Base-by-base conservation (phyloP, 2,888 invertebrate genomes). In the Frankliniella intonsa region DNA sequence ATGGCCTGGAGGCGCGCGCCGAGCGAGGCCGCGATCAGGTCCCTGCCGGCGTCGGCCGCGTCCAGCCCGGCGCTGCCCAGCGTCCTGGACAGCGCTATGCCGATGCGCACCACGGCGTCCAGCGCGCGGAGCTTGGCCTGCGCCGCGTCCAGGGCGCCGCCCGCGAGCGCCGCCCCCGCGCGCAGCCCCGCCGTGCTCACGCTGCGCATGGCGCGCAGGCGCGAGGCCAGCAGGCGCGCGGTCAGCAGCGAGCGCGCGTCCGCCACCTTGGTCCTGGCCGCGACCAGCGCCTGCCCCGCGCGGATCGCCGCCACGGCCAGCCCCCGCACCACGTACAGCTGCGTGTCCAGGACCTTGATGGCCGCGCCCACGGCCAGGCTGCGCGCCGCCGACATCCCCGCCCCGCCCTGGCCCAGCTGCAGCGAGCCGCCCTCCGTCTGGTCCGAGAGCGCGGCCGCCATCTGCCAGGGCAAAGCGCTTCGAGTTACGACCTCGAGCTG, bases 291-390 rank as follows among this genome's bases (percentile, higher is more conserved):
- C 69, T 76, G 69, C 11, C 69, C 69, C 9, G 69, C 69, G 22
- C 25, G 9, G 69, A 76, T 76, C 25, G 69, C 69, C 10, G 69
- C 69, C 69, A 76, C 69, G 22, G 69, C 69, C 69, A 76, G 69
- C 69, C 69, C 69, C 22, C 69, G 69, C 69, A 76, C 69, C 69
- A 76, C 69, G 69, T 76, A 76, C 69, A 76, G 69, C 69, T 76
- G 69, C 69, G 69, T 76, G 69, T 76, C 69, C 69, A 76, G 69
- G 22, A 76, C 69, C 69, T 76, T 76, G 69, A 76, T 76, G 69
- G 69, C 69, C 25, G 69, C 69, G 69, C 69, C 25, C 25, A 76
- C 69, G 25, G 69, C 69, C 69, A 76, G 69, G 69, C 69, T 76
- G 25, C 69, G 69, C 22, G 22, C 69, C 69, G 25, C 25, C 25